A percentile compares a stretch with the other conserved stretches of the same genome.
Conservation (phyloP, 2,888 invertebrate genomes). For the Sesia bembeciformis region DNA sequence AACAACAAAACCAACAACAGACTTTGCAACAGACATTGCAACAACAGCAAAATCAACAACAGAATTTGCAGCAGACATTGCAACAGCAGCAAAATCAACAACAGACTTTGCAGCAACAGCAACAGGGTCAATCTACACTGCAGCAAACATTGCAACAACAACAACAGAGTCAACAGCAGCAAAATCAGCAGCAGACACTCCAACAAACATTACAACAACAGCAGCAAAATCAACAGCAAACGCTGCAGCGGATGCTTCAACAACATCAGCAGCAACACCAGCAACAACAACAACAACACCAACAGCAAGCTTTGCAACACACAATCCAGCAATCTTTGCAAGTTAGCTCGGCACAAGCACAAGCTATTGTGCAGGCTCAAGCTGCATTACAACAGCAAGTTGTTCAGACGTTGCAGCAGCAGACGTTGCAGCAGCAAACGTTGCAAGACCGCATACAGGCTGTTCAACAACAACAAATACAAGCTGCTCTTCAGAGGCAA, state of each 20-base stretch:
- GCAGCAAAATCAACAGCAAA: constrained; percentile 38
- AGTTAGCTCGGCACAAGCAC: constrained; percentile 63
- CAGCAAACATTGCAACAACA: constrained; percentile 33
- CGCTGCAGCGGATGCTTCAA: constrained; percentile 36
- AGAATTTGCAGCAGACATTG: constrained; percentile 33
- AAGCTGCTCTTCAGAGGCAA: constrained; percentile 62
- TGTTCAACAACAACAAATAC: constrained; percentile 65
- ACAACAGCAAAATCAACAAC: constrained; percentile 40
- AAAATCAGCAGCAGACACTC: constrained; percentile 23
- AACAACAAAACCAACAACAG: constrained; percentile 35
- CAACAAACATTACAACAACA: constrained; percentile 27
- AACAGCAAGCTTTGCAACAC: constrained; percentile 43
- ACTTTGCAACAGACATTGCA: constrained; percentile 21
- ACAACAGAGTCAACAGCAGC: constrained; percentile 30
- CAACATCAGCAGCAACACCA: constrained; percentile 33
- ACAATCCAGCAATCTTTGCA: constrained; percentile 53
- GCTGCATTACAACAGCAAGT: constrained; percentile 63
- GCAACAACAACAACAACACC: constrained; percentile 30
- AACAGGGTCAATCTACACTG: constrained; percentile 29
- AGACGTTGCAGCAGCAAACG: constrained; percentile 40
- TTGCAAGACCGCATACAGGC: constrained; percentile 64
- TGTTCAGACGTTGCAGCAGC: constrained; percentile 56
- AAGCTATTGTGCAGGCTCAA: constrained; percentile 60
- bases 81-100: constrained; percentile 38
- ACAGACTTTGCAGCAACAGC: constrained; percentile 30